Base-by-base conservation (phyloP, 2,113 vertebrate species). In the Mandrillus leucophaeus region DNA sequence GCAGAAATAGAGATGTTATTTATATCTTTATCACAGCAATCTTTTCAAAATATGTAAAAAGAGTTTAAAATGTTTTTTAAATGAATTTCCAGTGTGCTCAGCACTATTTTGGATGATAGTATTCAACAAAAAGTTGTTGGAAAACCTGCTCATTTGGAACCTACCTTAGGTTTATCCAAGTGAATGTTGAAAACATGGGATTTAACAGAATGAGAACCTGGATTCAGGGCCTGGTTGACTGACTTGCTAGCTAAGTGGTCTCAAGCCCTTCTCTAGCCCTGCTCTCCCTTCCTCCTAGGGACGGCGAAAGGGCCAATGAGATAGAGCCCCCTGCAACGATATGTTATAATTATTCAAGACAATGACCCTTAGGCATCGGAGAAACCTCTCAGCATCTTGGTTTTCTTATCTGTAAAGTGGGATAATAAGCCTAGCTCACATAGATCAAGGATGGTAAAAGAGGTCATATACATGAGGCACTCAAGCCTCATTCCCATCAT, bases 11-110 rank as follows among this genome's bases (percentile, higher is more conserved):
- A 94, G 61, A 32, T 17, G 64, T 50, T 95, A 93, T 90, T 94
- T 94, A 86, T 84, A 93, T 78, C 84, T 94, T 61, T 87, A 22
- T 45, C 75, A 48, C 16, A 75, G 38, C 17, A 76, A 81, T 95
- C 95, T 94, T 95, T 79, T 50, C 68, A 80, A 88, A 93, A 93
- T 89, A 88, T 70, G 89, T 83, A 50, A 78, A 84, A 83, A 30
- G 68, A 57, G 23, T 79, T 90, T 52, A 52, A 83, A 94, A 72
- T 52, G 32, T 38, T 32, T 76, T 86, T 38, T 35, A 76, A 95
- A 76, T 85, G 93, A 38, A 89, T 90, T 64, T 93, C 95, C 64
- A 91, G 72, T 18, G 35, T n/a, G 30, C 64, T 52, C 57, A 55
- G 88, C 32, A 94, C 48, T 93, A 80, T 75, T 68, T 50, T 80